Percentiles rank a stretch among this genome's conserved stretches.
Evolutionary conservation across 2,797 vertebrate genomes (phyloP).

Genomic region (Echiichthys vipera): DNA sequence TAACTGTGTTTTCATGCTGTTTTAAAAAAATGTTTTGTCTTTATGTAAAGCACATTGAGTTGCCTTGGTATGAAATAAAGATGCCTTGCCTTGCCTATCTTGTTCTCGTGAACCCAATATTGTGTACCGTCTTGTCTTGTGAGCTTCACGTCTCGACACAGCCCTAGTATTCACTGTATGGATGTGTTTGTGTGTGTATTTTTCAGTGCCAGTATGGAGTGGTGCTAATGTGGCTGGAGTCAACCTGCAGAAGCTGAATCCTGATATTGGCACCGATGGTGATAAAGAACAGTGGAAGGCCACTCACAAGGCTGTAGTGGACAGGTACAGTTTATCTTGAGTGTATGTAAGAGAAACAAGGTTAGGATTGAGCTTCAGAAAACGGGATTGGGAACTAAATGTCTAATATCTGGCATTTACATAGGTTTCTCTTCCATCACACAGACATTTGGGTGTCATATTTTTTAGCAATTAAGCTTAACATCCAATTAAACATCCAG

Average conservation of each 20-base stretch:
- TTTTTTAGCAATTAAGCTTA: neutral
- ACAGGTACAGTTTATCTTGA: conserved; percentile 83
- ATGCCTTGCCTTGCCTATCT: too few species aligned
- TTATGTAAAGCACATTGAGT: too few species aligned
- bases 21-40: too few species aligned
- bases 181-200: neutral
- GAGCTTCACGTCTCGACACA: too few species aligned
- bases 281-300: conserved; percentile 94
- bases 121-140: too few species aligned
- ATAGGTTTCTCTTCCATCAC: neutral
- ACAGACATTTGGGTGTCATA: neutral
- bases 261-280: conserved; percentile 89
- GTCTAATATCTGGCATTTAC: neutral
- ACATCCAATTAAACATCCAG: neutral
- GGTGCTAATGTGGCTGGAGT: conserved; percentile 95
- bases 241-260: conserved; percentile 92
- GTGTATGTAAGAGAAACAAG: neutral
- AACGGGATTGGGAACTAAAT: neutral
- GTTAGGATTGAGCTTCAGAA: neutral
- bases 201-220: conserved; percentile 95
- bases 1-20: too few species aligned
- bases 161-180: neutral
- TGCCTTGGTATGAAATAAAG: too few species aligned
- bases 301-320: conserved; percentile 93
- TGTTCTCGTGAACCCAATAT: too few species aligned